Evolutionary conservation across 2,797 vertebrate genomes (phyloP).

Genomic region (Crenuchus spilurus): DNA sequence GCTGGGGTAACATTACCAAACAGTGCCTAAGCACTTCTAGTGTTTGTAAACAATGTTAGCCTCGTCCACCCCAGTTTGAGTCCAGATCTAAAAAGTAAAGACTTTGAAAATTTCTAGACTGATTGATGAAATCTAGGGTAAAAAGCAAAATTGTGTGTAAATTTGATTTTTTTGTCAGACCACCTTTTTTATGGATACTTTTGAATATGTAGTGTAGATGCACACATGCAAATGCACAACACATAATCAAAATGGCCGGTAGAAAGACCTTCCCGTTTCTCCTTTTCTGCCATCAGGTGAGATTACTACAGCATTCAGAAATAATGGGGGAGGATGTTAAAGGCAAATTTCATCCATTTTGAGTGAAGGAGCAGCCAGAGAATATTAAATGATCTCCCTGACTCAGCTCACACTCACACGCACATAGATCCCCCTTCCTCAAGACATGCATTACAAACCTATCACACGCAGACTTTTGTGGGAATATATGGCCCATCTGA

Average conservation of each 20-base stretch:
- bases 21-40: too few relatives aligned
- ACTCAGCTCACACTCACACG: neutral
- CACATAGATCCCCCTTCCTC: neutral
- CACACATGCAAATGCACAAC: neutral
- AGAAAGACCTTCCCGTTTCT: slow-evolving; percentile 15
- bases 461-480: neutral
- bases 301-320: slow-evolving; percentile 44
- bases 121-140: too few relatives aligned
- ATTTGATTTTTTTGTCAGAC: too few relatives aligned
- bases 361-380: slow-evolving; percentile 1
- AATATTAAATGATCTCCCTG: slow-evolving; percentile 11
- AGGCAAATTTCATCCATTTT: slow-evolving; percentile 27
- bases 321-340: slow-evolving; percentile 26
- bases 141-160: too few relatives aligned
- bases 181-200: too few relatives aligned
- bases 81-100: too few relatives aligned
- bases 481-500: slow-evolving; percentile 1
- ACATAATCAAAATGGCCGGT: neutral
- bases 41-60: too few relatives aligned
- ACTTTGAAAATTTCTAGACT: too few relatives aligned
- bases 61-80: too few relatives aligned
- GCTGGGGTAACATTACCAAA: too few relatives aligned
- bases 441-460: neutral
- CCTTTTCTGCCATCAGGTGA: slow-evolving; percentile 16
- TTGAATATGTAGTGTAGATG: too few relatives aligned